phyloP scores from a whole-genome alignment of 1,140 invertebrate genomes.

The Eciton burchellii region DNA sequence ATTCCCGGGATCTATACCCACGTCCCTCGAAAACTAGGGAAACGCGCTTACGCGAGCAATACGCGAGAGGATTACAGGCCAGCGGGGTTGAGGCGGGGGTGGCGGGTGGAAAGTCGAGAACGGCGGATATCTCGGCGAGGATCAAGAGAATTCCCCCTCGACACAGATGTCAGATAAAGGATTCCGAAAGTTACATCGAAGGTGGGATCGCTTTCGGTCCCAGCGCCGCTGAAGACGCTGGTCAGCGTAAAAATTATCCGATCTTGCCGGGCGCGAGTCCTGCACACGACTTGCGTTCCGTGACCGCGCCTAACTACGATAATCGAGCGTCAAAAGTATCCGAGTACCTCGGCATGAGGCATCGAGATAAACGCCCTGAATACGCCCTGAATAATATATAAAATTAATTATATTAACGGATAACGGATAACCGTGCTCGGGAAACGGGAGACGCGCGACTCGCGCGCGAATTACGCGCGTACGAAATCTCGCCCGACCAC shows the following conservation, averaged over 20 bases:
- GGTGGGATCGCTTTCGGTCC: conserved; percentile 40
- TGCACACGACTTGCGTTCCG: background rate
- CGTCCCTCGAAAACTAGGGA: background rate
- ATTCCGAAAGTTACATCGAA: conserved; percentile 67
- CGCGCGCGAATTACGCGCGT: conserved; percentile 1
- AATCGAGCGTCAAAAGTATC: background rate
- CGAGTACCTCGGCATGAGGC: background rate
- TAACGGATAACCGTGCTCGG: background rate
- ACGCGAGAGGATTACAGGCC: conserved; percentile 57
- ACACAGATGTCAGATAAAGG: conserved; percentile 73
- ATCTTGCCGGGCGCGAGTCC: too few relatives aligned
- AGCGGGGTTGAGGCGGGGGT: background rate
- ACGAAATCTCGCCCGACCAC: conserved; percentile 35
- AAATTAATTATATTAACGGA: background rate
- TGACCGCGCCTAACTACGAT: background rate
- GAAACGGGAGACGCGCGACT: background rate
- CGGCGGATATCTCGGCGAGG: conserved; percentile 51
- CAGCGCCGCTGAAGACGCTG: conserved; percentile 29
- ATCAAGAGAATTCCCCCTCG: conserved; percentile 71
- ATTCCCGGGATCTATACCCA: conserved; percentile 17
- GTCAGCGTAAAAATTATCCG: conserved; percentile 60
- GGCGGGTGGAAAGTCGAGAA: conserved; percentile 58
- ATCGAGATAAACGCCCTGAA: background rate
- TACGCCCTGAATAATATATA: background rate
- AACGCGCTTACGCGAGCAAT: conserved; percentile 40